A percentile compares a stretch with the other conserved stretches of the same genome.
These are phyloP conservation scores for Stictocephala bisonia DNA, from an alignment of 2,888 invertebrate genomes.

Conservation along the genomic window DNA sequence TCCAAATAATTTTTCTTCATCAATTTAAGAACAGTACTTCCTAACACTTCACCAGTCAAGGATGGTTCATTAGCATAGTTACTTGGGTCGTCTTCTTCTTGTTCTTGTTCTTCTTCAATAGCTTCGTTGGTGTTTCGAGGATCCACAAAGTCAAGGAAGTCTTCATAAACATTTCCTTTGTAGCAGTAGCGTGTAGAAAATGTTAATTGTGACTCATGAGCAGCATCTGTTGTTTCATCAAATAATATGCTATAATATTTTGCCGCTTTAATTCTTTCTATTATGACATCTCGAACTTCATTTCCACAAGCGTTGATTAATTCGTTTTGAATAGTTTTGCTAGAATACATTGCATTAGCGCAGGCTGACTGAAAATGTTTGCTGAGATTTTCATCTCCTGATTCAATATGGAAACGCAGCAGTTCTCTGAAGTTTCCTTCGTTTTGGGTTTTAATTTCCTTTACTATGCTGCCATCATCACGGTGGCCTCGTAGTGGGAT, in stretches of 20 bases:
- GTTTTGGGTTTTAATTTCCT: constrained; percentile 39
- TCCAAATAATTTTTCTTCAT: constrained; percentile 54
- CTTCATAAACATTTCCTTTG: constrained; percentile 9
- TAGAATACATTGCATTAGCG: constrained; percentile 59
- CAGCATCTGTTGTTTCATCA: constrained; percentile 11
- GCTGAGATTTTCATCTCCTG: constrained; percentile 57
- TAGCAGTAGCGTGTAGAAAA: neutral
- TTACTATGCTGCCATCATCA: constrained; percentile 6
- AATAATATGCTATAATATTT: constrained; percentile 9
- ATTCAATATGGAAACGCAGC: constrained; percentile 56
- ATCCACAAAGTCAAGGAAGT: neutral
- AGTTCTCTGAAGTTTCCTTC: constrained; percentile 61
- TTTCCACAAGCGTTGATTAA: constrained; percentile 56
- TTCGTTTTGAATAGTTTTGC: constrained; percentile 59
- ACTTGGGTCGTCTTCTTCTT: neutral
- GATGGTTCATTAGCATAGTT: neutral
- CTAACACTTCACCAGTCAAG: neutral
- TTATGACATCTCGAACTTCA: neutral
- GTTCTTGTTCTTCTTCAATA: neutral
- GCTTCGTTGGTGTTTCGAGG: neutral
- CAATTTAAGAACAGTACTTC: neutral
- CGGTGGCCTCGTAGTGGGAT: constrained; percentile 17
- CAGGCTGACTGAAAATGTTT: constrained; percentile 52
- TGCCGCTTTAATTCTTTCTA: neutral
- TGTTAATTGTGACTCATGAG: neutral